Evolutionary conservation across 1,140 invertebrate species (phyloP), one percentile per base, ranked within the genome.

Genomic region (Ganaspis sp.): DNA sequence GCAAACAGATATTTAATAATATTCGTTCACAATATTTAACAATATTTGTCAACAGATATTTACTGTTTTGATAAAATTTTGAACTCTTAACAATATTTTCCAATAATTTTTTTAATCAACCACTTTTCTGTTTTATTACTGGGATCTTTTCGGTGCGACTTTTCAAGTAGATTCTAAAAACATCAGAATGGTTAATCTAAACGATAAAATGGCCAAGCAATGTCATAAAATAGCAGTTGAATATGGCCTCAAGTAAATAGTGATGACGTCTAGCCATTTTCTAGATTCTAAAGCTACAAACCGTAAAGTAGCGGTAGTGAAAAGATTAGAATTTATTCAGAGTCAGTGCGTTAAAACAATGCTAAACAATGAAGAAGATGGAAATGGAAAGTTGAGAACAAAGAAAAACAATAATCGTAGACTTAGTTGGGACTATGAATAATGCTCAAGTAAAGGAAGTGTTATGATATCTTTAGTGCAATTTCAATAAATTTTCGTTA

Each of bases 381-480:
- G 15, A 49, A 49, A 49, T 49, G 45, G 45, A 49, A 49, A 49
- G 45, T 49, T n/a, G 45, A 49, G 45, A 49, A 49, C 45, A 49
- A 49, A 49, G 45, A 49, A 49, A 49, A 49, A 15, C 45, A 49
- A 49, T 49, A 49, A 49, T 17, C 45, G 45, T 49, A 49, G 45
- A 49, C 45, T 49, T 49, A 49, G 45, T 17, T 17, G 45, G 15
- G 45, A 49, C 45, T 2, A 49, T 49, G 45, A 49, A 49, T 49
- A 49, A 49, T 49, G 45, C 17, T n/a, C n/a, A 15, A 49, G 17
- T 49, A n/a, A 17, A 17, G n/a, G 12, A 49, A 49, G 45, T 49
- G n/a, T 49, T 49, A 49, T 49, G 45, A 49, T 49, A 49, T 49
- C 45, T 49, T 49, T 49, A n/a, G n/a, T 49, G 45, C n/a, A 49